Evolutionary conservation across 2,797 vertebrate species (phyloP), one percentile per base, ranked within the genome.

Genomic region (Gymnoscopelus braueri): DNA sequence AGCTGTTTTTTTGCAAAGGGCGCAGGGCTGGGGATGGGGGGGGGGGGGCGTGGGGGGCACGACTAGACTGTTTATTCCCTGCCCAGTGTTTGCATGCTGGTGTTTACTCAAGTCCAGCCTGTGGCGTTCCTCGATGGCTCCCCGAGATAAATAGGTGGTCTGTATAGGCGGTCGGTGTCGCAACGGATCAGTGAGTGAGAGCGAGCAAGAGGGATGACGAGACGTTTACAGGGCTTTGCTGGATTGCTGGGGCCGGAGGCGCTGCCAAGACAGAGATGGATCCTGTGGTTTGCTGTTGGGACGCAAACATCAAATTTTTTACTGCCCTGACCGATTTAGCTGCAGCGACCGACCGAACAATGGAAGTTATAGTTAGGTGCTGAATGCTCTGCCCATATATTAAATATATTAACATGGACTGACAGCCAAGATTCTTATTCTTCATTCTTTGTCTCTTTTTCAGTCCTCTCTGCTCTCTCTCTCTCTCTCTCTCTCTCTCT

Each of bases 51-150:
- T 2, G 11, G 3, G 50, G 35, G 3, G 32, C 67, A 63, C 76
- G 71, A 47, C 71, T 74, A 66, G 8, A 67, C 49, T 81, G 69
- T 83, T 86, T 76, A 56, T 69, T 65, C 74, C 63, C 23, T 29
- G 4, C 70, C 23, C 55, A 29, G 5, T 77, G 71, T 68, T 84
- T 87, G 63, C 19, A 3, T 35, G 39, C 49, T 69, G 12, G 65
- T 80, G 82, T 89, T 88, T 83, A 88, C 70, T 72, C 66, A 53
- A 66, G 50, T 19, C 12, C 11, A 5, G 26, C 47, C 50, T 54
- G 11, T 53, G 75, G 58, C 71, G 32, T 69, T 65, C 59, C 49
- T 56, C n/a, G 49, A 54, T 58, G 51, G 56, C 44, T 75, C 52
- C 58, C 12, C 5, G 4, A 71, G 70, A 79, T 74, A 82, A 85